Base-by-base conservation (phyloP, 1,140 invertebrate species). In the Calosoma granatense region DNA sequence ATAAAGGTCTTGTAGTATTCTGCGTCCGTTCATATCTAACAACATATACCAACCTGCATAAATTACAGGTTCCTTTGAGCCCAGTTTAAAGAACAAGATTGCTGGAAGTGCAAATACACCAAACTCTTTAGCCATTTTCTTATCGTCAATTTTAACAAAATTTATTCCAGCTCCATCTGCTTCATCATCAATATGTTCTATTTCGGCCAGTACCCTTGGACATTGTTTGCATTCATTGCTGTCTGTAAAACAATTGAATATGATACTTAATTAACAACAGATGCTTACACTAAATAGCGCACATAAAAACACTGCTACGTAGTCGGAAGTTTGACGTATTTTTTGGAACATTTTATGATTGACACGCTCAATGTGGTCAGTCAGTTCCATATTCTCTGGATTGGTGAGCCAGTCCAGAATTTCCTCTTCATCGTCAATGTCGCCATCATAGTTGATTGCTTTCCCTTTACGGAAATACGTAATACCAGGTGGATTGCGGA, bases 221-320 rank as follows among this genome's bases (percentile, higher is more conserved):
- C 93, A 96, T 70, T 94, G 91, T 74, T 95, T 94, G 75, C 92
- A 95, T 72, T 93, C 90, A 77, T 88, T 88, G 77, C 88, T 92
- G 76, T 93, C 90, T 94, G 73, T 73, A 82, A 81, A 72, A 80
- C 36, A 23, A 57, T n/a, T 53, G 54, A 47, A 12, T 56, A 17
- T 58, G 41, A 51, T 54, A 4, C 20, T 56, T 47, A 11, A 47
- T 47, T 11, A 47, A 47, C 17, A 54, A 55, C 17, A 11, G 4
- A 47, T 30, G 26, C 22, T 21, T 26, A 57, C 41, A 30, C 6
- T 19, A 43, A 54, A 52, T 22, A 60, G 84, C 89, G 88, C 77
- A 95, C 92, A 95, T 78, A 97, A 92, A 73, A 94, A 92, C 39
- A 94, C 91, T 3, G 91, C 92, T n/a, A 95, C 81, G 68, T 94